phyloP scores from a whole-genome alignment of 1,140 invertebrate species.

The Achatina immaculata region DNA sequence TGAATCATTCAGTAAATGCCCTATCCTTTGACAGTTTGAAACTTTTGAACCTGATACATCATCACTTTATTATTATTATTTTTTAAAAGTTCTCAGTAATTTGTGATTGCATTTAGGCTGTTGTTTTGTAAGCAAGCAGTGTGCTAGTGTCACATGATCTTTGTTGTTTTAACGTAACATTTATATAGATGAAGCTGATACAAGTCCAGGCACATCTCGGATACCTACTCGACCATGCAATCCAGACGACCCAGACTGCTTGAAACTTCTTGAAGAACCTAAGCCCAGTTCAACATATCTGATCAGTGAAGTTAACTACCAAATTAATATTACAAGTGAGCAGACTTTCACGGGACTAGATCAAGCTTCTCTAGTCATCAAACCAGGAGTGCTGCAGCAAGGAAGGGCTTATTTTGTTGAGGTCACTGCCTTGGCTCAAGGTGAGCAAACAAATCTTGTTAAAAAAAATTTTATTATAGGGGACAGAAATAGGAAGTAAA shows the following conservation, averaged over 20 bases:
- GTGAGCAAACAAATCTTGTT: conserved; percentile 15
- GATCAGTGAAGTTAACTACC: conserved; percentile 17
- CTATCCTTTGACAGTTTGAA: no score
- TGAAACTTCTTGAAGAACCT: background rate
- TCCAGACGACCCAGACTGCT: background rate
- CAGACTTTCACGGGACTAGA: conserved; percentile 43
- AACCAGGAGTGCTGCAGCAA: conserved; percentile 45
- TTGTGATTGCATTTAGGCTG: no score
- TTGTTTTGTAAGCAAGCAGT: no score
- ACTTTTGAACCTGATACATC: no score
- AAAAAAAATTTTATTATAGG: background rate
- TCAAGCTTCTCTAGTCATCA: conserved; percentile 45
- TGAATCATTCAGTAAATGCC: no score
- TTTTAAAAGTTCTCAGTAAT: no score
- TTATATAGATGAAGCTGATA: no score
- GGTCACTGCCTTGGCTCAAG: conserved; percentile 35
- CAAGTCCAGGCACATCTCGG: background rate
- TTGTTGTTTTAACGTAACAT: no score
- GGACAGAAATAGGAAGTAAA: no score
- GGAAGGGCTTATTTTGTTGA: conserved; percentile 45
- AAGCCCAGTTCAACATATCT: background rate
- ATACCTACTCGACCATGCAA: background rate
- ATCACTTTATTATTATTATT: no score
- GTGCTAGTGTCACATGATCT: no score
- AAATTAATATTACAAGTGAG: conserved; percentile 19